phyloP scores from a whole-genome alignment of 2,888 invertebrate genomes.

The Hoplodrina blanda region DNA sequence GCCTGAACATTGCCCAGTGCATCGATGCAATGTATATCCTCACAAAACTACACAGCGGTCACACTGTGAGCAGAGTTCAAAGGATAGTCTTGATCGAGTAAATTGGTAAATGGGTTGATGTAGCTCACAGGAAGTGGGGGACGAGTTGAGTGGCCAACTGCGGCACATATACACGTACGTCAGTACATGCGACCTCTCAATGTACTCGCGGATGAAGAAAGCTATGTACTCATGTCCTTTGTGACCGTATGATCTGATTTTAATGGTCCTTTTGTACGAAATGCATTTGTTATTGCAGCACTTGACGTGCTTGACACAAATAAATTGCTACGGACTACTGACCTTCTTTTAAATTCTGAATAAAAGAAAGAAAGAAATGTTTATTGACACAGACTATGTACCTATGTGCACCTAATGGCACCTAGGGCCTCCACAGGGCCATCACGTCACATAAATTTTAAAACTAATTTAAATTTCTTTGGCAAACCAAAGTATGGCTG shows the following conservation, averaged over 20 bases:
- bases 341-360: no score
- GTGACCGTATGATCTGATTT: constrained; percentile 11
- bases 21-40: constrained; percentile 36
- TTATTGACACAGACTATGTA: no score
- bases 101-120: constrained; percentile 82
- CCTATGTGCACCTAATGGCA: no score
- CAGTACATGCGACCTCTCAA: constrained; percentile 27
- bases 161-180: constrained; percentile 25
- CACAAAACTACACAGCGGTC: constrained; percentile 59
- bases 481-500: not conserved
- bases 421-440: no score
- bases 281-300: constrained; percentile 22
- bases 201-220: constrained; percentile 39
- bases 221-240: constrained; percentile 12
- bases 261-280: not conserved
- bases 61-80: constrained; percentile 59
- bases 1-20: constrained; percentile 37
- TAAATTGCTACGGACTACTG: no score
- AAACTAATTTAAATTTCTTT: no score
- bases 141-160: constrained; percentile 64
- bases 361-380: no score
- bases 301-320: no score
- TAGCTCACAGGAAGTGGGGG: constrained; percentile 82
- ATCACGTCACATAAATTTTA: no score
- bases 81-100: constrained; percentile 75